A percentile compares a stretch with the other conserved stretches of the same genome.
These are phyloP conservation scores for Drosophila littoralis DNA, from an alignment of 1,140 invertebrate species.

Conservation along the genomic window DNA sequence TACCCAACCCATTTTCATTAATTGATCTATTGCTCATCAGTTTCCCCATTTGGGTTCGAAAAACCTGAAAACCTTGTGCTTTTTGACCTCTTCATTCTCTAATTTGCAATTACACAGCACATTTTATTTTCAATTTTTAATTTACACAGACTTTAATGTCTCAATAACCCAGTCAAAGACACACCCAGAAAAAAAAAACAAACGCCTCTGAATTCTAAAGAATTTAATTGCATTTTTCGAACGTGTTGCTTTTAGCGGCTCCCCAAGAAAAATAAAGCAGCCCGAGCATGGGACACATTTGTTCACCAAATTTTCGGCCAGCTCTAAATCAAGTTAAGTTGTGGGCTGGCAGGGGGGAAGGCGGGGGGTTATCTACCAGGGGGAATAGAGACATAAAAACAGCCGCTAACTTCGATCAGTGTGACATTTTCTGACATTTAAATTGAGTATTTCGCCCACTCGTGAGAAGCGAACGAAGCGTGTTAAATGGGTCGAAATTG, in stretches of 20 bases:
- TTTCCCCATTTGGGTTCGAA: too few species aligned
- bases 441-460: constrained; percentile 40
- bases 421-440: constrained; percentile 64
- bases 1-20: background rate
- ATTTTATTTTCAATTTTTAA: constrained; percentile 20
- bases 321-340: constrained; percentile 6
- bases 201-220: constrained; percentile 12
- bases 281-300: constrained; percentile 30
- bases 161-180: constrained; percentile 18
- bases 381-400: constrained; percentile 32
- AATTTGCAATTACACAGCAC: constrained; percentile 13
- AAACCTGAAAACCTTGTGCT: background rate
- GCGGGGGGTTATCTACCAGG: background rate
- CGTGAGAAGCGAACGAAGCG: constrained; percentile 26
- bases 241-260: constrained; percentile 46
- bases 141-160: constrained; percentile 35
- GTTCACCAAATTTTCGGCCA: constrained; percentile 21
- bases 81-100: constrained; percentile 9
- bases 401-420: constrained; percentile 39
- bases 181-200: constrained; percentile 23
- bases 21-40: background rate
- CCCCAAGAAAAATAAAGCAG: background rate
- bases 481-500: constrained; percentile 35
- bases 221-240: constrained; percentile 45
- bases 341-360: background rate